A percentile compares a stretch with the other conserved stretches of the same genome.
Conservation (phyloP, 2,888 invertebrate genomes). For the Phytoseiulus persimilis region DNA sequence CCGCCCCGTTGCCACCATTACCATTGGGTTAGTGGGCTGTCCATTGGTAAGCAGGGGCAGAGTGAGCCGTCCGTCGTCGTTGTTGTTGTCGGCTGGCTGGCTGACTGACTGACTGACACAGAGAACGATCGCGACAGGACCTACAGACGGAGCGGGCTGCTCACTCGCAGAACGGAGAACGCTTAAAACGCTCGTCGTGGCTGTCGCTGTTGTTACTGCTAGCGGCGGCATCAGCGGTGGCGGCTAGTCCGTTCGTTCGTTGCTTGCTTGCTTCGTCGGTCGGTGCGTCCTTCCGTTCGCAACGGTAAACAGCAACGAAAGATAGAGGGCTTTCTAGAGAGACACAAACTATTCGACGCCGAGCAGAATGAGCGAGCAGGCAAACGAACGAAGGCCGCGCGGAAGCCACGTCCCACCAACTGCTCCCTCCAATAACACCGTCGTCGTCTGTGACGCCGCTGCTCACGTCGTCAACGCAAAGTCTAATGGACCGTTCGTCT, state of each 20-base stretch:
- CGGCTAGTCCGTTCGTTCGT: background rate
- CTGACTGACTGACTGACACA: background rate
- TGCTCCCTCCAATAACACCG: background rate
- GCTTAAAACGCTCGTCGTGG: background rate
- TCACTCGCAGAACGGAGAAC: background rate
- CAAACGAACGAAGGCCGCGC: background rate
- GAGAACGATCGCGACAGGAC: background rate
- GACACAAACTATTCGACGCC: background rate
- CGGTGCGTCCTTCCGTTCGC: background rate
- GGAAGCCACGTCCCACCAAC: background rate
- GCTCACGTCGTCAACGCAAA: background rate
- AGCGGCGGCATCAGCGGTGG: background rate
- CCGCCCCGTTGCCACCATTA: background rate
- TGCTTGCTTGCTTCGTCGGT: background rate
- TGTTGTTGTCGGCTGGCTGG: background rate
- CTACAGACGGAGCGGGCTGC: background rate
- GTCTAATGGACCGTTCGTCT: background rate
- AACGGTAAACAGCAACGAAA: background rate
- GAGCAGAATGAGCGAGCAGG: background rate
- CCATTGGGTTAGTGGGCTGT: background rate
- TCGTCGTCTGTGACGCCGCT: background rate
- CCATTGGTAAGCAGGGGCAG: slow-evolving; percentile 5
- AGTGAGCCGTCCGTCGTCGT: background rate
- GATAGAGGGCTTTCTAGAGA: background rate
- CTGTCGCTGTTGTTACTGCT: background rate